Evolutionary conservation across 2,113 vertebrate genomes (phyloP).

Genomic region (Trachemys scripta): DNA sequence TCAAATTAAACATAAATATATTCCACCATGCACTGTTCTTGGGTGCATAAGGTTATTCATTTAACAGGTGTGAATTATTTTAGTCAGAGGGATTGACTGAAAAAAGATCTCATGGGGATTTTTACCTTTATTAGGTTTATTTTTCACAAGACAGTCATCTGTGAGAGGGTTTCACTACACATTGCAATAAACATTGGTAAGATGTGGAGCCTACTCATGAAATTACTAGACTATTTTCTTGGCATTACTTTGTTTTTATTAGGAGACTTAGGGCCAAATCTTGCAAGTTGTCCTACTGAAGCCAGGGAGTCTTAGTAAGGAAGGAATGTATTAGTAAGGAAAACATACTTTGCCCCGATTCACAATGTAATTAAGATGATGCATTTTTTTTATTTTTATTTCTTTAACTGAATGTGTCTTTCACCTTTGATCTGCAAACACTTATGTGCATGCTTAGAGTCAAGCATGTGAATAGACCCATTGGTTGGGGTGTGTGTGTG

Average conservation of each 20-base stretch:
- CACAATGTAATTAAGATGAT: conserved; percentile 6
- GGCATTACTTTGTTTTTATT: background rate
- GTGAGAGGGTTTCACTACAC: background rate
- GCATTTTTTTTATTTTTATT: background rate
- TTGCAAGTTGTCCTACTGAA: background rate
- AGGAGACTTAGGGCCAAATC: background rate
- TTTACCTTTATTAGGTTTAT: background rate
- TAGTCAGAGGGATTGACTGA: background rate
- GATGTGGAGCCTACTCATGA: background rate
- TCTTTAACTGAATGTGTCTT: conserved; percentile 9
- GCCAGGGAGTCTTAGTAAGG: background rate
- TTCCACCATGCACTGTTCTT: background rate
- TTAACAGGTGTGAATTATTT: background rate
- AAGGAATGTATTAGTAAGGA: background rate
- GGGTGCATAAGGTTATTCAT: background rate
- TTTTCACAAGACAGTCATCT: background rate
- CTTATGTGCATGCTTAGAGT: background rate
- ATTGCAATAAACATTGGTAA: fast-evolving
- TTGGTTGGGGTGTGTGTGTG: background rate
- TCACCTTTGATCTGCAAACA: background rate
- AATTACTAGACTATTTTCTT: fast-evolving
- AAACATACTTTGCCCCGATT: conserved; percentile 37
- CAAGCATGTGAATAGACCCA: fast-evolving
- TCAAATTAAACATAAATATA: background rate
- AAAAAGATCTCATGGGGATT: background rate